Conservation (phyloP, 1,140 invertebrate genomes). For the Zaprionus kolodkinae region DNA sequence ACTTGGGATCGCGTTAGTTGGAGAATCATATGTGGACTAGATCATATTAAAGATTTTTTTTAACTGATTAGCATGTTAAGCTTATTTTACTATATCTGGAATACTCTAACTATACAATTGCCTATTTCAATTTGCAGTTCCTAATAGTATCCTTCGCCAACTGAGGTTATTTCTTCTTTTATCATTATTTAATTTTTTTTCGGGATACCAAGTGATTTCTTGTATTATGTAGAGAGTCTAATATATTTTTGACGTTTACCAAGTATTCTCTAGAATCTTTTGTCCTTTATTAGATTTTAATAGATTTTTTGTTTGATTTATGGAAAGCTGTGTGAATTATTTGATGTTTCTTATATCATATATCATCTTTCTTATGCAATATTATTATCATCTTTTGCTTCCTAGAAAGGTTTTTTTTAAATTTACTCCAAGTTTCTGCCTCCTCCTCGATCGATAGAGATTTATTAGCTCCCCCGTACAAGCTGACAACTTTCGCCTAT, state of each 20-base stretch:
- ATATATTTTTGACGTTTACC: too few species aligned
- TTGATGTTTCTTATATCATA: too few species aligned
- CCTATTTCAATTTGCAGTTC: background rate
- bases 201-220: too few species aligned
- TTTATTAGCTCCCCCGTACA: background rate
- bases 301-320: too few species aligned
- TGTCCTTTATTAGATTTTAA: too few species aligned
- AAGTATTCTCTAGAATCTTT: too few species aligned
- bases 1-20: background rate
- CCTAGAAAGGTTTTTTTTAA: background rate
- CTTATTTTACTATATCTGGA: background rate
- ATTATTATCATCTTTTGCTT: background rate
- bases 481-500: constrained; percentile 28
- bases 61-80: background rate
- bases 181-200: too few species aligned
- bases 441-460: background rate
- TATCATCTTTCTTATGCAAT: background rate
- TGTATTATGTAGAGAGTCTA: too few species aligned
- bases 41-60: too few species aligned
- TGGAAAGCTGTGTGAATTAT: too few species aligned
- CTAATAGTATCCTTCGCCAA: background rate
- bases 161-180: background rate
- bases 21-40: background rate
- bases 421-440: background rate
- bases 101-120: too few species aligned